Percentiles rank a stretch among this genome's conserved stretches.
Evolutionary conservation across 2,888 invertebrate species (phyloP).

Genomic region (Limnephilus lunatus): DNA sequence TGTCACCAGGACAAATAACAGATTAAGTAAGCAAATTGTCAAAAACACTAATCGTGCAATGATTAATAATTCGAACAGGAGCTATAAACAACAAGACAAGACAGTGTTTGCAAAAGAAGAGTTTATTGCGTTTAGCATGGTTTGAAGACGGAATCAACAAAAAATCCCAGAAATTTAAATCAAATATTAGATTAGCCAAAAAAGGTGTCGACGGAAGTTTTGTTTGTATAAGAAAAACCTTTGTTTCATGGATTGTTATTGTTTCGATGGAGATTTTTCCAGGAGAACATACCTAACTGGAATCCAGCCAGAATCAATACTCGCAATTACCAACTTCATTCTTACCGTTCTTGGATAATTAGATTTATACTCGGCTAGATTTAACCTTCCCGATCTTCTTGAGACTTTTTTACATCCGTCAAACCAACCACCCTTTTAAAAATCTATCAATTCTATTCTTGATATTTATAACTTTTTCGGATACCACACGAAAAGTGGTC

Average conservation of each 20-base stretch:
- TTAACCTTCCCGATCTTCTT: neutral
- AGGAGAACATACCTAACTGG: neutral
- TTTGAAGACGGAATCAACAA: neutral
- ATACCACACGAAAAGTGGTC: neutral
- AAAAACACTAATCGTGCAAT: neutral
- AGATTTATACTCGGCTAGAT: neutral
- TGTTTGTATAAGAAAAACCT: neutral
- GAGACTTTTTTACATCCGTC: neutral
- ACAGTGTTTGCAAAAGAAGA: neutral
- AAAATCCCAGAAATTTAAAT: neutral
- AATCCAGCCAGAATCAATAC: neutral
- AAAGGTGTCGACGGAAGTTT: neutral
- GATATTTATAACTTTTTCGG: neutral
- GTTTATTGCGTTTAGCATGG: neutral
- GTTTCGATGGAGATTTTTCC: neutral
- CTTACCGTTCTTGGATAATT: neutral
- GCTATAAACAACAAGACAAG: neutral
- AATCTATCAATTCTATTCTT: neutral
- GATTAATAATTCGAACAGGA: neutral
- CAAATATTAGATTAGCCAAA: too few species aligned
- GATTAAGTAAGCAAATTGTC: neutral
- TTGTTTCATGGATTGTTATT: neutral
- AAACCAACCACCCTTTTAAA: neutral
- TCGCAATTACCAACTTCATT: neutral
- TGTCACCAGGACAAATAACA: neutral